These are phyloP conservation scores for Corapipo altera DNA, from an alignment of 2,113 vertebrate species.

Conservation along the genomic window DNA sequence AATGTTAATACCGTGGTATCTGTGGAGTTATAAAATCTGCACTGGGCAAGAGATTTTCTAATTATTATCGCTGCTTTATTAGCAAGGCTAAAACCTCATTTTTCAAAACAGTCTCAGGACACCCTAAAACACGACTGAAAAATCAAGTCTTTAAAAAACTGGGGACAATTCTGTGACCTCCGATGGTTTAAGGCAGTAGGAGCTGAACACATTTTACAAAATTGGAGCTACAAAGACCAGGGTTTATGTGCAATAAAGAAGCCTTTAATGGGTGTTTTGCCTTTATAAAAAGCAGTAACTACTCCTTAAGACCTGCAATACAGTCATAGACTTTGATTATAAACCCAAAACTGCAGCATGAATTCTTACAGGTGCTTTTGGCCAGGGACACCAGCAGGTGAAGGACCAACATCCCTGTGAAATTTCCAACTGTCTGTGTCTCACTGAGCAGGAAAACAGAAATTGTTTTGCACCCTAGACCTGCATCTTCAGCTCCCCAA, in stretches of 20 bases:
- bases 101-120: slow-evolving; percentile 24
- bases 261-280: neutral
- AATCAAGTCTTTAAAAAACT: slow-evolving; percentile 1
- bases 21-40: slow-evolving; percentile 51
- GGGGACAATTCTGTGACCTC: slow-evolving; percentile 24
- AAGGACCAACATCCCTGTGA: neutral
- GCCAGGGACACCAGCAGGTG: too few relatives aligned
- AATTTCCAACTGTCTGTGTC: rapidly evolving
- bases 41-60: slow-evolving; percentile 29
- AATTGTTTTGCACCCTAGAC: neutral
- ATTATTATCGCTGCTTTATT: slow-evolving; percentile 57
- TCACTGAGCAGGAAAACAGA: neutral
- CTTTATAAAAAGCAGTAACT: neutral
- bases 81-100: slow-evolving; percentile 12
- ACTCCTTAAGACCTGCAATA: neutral
- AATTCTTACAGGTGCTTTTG: neutral
- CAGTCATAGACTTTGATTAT: neutral
- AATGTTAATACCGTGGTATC: slow-evolving; percentile 65
- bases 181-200: neutral
- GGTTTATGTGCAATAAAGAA: neutral
- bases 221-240: neutral
- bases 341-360: neutral
- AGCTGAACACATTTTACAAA: neutral
- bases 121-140: neutral
- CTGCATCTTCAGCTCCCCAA: neutral